These are phyloP conservation scores for Drosophila vallismaia DNA, from an alignment of 2,888 invertebrate species.

Conservation along the genomic window DNA sequence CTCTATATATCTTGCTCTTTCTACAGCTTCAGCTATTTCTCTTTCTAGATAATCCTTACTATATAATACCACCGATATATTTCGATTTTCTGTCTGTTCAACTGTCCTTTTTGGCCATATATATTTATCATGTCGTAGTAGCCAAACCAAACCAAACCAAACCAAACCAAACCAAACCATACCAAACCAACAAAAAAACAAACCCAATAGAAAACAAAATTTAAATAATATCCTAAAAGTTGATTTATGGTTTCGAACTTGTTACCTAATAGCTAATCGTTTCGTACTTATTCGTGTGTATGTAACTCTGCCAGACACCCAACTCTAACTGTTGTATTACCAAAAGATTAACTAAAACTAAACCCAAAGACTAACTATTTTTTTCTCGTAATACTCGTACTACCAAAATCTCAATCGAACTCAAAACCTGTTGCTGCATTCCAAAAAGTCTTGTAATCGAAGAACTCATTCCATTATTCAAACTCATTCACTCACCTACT, in stretches of 20 bases:
- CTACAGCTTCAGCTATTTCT: slow-evolving; percentile 6
- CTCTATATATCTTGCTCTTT: slow-evolving; percentile 17
- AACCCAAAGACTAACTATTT: slow-evolving; percentile 34
- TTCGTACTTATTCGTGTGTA: slow-evolving; percentile 68
- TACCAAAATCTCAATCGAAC: slow-evolving; percentile 21
- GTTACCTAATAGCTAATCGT: slow-evolving; percentile 47
- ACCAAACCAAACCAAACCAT: background rate
- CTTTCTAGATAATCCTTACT: background rate
- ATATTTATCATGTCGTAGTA: slow-evolving; percentile 43
- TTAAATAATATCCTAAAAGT: slow-evolving; percentile 30
- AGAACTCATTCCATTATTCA: slow-evolving; percentile 26
- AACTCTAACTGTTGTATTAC: slow-evolving; percentile 67
- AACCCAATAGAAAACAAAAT: slow-evolving; percentile 19
- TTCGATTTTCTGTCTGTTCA: slow-evolving; percentile 15
- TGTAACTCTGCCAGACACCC: slow-evolving; percentile 44
- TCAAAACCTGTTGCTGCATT: slow-evolving; percentile 39
- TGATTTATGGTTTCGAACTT: slow-evolving; percentile 62
- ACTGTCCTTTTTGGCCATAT: slow-evolving; percentile 16
- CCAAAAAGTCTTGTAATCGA: slow-evolving; percentile 22
- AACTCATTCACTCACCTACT: too few relatives aligned
- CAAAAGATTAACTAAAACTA: slow-evolving; percentile 33
- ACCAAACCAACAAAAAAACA: background rate
- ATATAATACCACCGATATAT: slow-evolving; percentile 2
- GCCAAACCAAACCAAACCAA: background rate
- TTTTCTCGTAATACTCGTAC: slow-evolving; percentile 4